A percentile compares a stretch with the other conserved stretches of the same genome.
These are phyloP conservation scores for Drosophila busckii DNA, from an alignment of 1,140 invertebrate genomes.

Conservation along the genomic window DNA sequence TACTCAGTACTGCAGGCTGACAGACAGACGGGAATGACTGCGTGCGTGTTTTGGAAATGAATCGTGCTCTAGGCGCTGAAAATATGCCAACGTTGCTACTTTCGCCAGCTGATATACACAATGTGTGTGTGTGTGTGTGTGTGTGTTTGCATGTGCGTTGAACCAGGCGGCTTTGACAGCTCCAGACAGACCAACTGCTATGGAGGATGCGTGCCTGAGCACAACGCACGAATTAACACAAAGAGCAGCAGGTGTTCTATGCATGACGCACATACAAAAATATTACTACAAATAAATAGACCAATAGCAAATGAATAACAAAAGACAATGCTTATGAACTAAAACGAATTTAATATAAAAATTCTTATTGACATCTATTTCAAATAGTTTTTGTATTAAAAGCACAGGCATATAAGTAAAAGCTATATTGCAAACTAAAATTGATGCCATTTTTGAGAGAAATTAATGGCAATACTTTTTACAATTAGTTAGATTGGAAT, in stretches of 20 bases:
- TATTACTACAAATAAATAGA: constrained; percentile 6
- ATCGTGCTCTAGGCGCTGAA: constrained; percentile 45
- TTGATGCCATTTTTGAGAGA: too few relatives aligned
- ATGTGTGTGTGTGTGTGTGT: not conserved
- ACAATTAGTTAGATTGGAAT: too few relatives aligned
- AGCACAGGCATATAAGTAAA: too few relatives aligned
- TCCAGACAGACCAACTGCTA: constrained; percentile 45
- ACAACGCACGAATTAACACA: constrained; percentile 69
- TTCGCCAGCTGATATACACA: not conserved
- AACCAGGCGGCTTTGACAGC: constrained; percentile 45
- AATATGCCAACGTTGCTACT: constrained; percentile 30
- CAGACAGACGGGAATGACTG: constrained; percentile 11
- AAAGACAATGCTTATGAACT: constrained; percentile 10
- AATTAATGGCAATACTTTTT: too few relatives aligned
- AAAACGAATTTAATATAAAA: too few relatives aligned
- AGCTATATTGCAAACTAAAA: too few relatives aligned
- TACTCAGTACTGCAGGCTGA: constrained; percentile 32
- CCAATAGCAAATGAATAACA: not conserved
- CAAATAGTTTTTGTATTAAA: too few relatives aligned
- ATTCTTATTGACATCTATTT: too few relatives aligned
- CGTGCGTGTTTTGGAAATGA: constrained; percentile 64
- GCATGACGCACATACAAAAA: constrained; percentile 61
- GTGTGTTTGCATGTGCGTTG: constrained; percentile 15
- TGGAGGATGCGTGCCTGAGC: constrained; percentile 36
- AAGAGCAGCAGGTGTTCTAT: constrained; percentile 53